These are phyloP conservation scores for Esox masquinongy DNA, from an alignment of 2,797 vertebrate genomes.

Conservation along the genomic window DNA sequence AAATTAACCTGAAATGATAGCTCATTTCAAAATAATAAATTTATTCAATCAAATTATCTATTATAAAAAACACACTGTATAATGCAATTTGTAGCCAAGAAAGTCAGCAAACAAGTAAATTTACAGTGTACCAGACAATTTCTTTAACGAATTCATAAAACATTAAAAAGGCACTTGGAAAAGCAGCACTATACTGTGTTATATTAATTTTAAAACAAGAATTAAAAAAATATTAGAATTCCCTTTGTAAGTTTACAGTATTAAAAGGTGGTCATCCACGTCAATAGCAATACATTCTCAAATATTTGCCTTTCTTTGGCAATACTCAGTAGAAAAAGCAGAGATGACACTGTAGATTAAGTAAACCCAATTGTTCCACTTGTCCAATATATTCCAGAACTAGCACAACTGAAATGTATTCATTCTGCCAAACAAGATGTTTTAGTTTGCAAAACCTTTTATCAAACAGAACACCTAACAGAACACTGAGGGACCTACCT, in stretches of 20 bases:
- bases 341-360: background rate
- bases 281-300: background rate
- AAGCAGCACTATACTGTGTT: conserved; percentile 50
- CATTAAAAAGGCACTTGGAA: conserved; percentile 72
- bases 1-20: conserved; percentile 45
- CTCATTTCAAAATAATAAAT: conserved; percentile 33
- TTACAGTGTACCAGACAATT: conserved; percentile 26
- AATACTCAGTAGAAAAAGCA: conserved; percentile 7
- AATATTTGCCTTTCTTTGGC: background rate
- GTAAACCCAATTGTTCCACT: background rate
- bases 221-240: background rate
- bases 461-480: too few relatives aligned
- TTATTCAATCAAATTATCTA: conserved; percentile 44
- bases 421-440: too few relatives aligned
- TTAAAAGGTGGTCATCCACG: background rate
- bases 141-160: conserved; percentile 50
- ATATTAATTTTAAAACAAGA: conserved; percentile 34
- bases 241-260: conserved; percentile 1
- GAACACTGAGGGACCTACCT: too few relatives aligned
- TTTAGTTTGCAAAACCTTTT: too few relatives aligned
- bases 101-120: conserved; percentile 39
- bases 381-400: background rate
- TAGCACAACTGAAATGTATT: background rate
- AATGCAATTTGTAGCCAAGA: conserved; percentile 24
- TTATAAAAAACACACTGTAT: conserved; percentile 34